Percentiles rank a stretch among this genome's conserved stretches.
These are phyloP conservation scores for Eueides isabella DNA, from an alignment of 1,140 invertebrate genomes.

Conservation along the genomic window DNA sequence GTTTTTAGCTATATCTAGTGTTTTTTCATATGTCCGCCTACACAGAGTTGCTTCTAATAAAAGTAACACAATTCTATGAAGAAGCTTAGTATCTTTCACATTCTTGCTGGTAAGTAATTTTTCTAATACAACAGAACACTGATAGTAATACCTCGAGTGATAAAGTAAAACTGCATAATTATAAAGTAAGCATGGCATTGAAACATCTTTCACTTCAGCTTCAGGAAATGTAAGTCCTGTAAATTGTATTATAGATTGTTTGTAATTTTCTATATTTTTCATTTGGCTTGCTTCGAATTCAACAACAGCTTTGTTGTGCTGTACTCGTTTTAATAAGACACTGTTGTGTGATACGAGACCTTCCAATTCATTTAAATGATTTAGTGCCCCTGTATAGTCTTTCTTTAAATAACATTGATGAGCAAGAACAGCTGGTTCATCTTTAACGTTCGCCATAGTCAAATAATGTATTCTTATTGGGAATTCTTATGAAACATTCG, in stretches of 20 bases:
- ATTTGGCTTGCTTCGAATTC: conserved; percentile 79
- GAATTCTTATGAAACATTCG: conserved; percentile 6
- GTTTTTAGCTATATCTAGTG: conserved; percentile 65
- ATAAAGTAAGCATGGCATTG: conserved; percentile 84
- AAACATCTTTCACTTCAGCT: conserved; percentile 78
- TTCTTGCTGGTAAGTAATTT: conserved; percentile 67
- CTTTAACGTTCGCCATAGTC: conserved; percentile 56
- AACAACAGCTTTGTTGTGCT: conserved; percentile 73
- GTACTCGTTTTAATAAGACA: conserved; percentile 56
- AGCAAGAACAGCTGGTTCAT: conserved; percentile 64
- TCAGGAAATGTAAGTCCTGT: conserved; percentile 82
- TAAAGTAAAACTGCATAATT: conserved; percentile 93
- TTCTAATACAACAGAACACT: conserved; percentile 88
- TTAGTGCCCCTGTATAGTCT: conserved; percentile 60
- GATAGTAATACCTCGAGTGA: conserved; percentile 89
- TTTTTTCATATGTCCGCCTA: conserved; percentile 69
- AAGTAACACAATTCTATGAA: conserved; percentile 76
- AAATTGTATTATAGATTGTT: conserved; percentile 85
- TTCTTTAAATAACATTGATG: conserved; percentile 66
- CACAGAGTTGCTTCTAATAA: conserved; percentile 76
- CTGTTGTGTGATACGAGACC: conserved; percentile 53
- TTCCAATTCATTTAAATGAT: conserved; percentile 71
- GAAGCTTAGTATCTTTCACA: conserved; percentile 71
- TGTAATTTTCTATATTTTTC: conserved; percentile 88
- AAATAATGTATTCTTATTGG: conserved; percentile 1